Percentiles rank a stretch among this genome's conserved stretches.
Conservation (phyloP, 1,140 invertebrate genomes). For the Drosophila trapezifrons region DNA sequence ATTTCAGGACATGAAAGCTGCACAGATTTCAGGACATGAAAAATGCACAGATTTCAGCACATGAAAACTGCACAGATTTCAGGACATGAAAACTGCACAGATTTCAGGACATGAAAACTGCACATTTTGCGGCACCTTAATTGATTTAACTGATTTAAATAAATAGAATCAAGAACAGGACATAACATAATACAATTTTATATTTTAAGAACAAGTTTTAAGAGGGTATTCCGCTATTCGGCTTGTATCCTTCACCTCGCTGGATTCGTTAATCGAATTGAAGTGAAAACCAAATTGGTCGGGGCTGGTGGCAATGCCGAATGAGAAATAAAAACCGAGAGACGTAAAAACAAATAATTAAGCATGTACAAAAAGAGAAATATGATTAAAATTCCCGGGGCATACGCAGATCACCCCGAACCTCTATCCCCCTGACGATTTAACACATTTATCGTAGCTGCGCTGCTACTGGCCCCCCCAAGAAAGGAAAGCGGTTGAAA, state of each 20-base stretch:
- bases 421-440: neutral
- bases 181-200: too few species aligned
- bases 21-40: too few species aligned
- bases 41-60: too few species aligned
- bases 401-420: slow-evolving; percentile 45
- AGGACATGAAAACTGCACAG: too few species aligned
- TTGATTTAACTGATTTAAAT: too few species aligned
- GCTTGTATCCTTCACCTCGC: neutral
- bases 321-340: slow-evolving; percentile 39
- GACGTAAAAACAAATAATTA: slow-evolving; percentile 47
- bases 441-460: neutral
- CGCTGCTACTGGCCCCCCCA: neutral
- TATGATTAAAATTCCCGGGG: slow-evolving; percentile 60
- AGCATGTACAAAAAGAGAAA: slow-evolving; percentile 40
- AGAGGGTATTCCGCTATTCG: slow-evolving; percentile 6
- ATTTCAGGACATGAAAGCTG: too few species aligned
- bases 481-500: slow-evolving; percentile 34
- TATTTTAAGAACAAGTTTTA: too few species aligned
- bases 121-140: too few species aligned
- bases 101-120: too few species aligned
- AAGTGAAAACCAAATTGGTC: slow-evolving; percentile 69
- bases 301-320: slow-evolving; percentile 30
- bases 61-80: too few species aligned
- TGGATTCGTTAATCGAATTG: slow-evolving; percentile 52
- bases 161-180: neutral